phyloP scores from a whole-genome alignment of 2,113 vertebrate genomes.

The Tupaia chinensis region DNA sequence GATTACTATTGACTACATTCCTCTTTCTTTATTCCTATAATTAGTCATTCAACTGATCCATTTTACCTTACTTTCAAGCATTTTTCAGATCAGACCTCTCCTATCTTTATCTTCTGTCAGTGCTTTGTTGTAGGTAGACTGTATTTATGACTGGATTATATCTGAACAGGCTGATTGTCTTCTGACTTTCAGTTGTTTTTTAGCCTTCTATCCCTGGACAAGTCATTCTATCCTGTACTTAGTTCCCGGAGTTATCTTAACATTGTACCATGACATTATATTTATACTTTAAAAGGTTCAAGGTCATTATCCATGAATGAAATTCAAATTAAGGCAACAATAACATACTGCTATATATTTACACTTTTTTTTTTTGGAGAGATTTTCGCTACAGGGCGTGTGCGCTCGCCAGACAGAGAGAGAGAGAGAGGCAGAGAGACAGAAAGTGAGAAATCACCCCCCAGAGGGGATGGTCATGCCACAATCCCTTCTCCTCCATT shows the following conservation, averaged over 20 bases:
- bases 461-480: no score
- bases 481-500: no score
- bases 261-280: not conserved
- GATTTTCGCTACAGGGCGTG: no score
- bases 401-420: no score
- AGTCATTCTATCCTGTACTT: not conserved
- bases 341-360: not conserved
- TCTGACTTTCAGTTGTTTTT: not conserved
- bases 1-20: not conserved
- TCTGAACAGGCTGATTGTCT: not conserved
- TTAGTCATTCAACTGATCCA: not conserved
- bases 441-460: no score
- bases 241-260: not conserved
- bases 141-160: not conserved
- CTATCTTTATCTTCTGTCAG: not conserved
- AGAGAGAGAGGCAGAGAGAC: no score
- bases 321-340: not conserved
- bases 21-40: not conserved
- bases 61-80: not conserved
- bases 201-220: not conserved
- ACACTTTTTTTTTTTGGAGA: no score
- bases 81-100: not conserved
- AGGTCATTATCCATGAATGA: not conserved
- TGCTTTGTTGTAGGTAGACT: not conserved
- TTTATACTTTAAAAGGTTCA: not conserved